Percentiles rank a stretch among this genome's conserved stretches.
phyloP scores from a whole-genome alignment of 1,140 invertebrate species.

The Neodiprion virginianus region DNA sequence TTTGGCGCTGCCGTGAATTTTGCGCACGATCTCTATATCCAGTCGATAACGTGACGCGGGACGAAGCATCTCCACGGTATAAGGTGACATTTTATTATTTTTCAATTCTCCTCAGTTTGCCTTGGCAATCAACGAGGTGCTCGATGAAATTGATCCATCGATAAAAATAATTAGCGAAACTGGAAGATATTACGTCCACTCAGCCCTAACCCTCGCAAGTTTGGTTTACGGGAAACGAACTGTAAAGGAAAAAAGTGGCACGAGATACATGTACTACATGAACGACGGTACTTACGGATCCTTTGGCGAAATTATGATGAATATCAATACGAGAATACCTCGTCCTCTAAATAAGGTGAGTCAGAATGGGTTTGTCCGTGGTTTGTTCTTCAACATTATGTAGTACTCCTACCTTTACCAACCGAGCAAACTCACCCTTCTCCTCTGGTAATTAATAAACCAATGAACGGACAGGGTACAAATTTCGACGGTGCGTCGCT shows the following conservation, averaged over 20 bases:
- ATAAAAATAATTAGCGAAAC: constrained; percentile 75
- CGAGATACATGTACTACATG: constrained; percentile 70
- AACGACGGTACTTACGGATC: constrained; percentile 79
- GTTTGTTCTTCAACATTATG: too few relatives aligned
- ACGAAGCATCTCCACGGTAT: background rate
- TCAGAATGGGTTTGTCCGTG: background rate
- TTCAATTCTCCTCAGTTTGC: constrained; percentile 50
- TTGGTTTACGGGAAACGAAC: constrained; percentile 70
- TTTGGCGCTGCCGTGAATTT: too few relatives aligned
- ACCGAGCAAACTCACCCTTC: background rate
- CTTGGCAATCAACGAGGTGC: constrained; percentile 61
- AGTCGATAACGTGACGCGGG: background rate
- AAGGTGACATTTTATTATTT: background rate
- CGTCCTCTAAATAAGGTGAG: constrained; percentile 2
- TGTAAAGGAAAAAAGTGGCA: constrained; percentile 43
- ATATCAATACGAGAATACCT: constrained; percentile 38
- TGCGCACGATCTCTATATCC: too few relatives aligned
- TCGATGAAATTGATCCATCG: constrained; percentile 69
- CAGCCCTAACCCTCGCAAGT: constrained; percentile 70
- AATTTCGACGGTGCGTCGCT: too few relatives aligned
- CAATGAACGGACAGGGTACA: too few relatives aligned
- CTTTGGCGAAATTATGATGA: constrained; percentile 60
- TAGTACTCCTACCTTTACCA: too few relatives aligned
- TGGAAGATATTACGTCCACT: constrained; percentile 74
- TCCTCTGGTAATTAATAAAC: too few relatives aligned